Base-by-base conservation (phyloP, 2,888 invertebrate genomes). In the Ischnus inquisitorius region DNA sequence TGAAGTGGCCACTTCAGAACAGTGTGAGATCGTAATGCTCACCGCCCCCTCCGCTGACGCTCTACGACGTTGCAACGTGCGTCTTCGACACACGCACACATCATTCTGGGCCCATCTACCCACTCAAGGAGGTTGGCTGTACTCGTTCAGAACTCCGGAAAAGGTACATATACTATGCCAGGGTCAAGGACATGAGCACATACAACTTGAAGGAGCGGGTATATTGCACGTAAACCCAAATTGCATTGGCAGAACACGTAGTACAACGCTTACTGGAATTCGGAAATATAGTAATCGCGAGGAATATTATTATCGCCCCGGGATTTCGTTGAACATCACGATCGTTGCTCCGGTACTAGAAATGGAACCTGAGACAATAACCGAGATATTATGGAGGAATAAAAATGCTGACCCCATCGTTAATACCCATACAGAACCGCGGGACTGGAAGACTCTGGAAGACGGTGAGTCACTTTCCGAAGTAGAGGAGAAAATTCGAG, bases 61-160 rank as follows among this genome's bases (percentile, higher is more conserved):
- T 2, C 48, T 28, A 1, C 68, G 68, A 1, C n/a, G 8, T 1
- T 68, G 68, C 28, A 28, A 68, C 16, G 48, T 68, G 6, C 25
- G 68, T 14, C 14, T 67, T 10, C 67, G 67, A 3, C 25, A 6
- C 16, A 3, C 43, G 4, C 67, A 67, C 25, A 14, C 14, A 14
- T 25, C 68, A 0, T 68, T 68, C n/a, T 67, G 67, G 67, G 14
- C 28, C 0, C 67, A 67, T n/a, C 28, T 67, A 28, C n/a, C 48
- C 1, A 10, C 28, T 5, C 28, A 68, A 16, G 68, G 48, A 28
- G 68, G 68, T 1, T 68, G 48, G 68, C 22, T 65, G 3, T 65
- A 19, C 16, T 65, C 65, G 3, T 46, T 46, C 14, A 1, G 2
- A 0, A 1, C 19, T 0, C 3, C 64, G 1, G 64, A 64, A 41